Evolutionary conservation across 1,140 invertebrate genomes (phyloP).

Genomic region (Tribolium madens): DNA sequence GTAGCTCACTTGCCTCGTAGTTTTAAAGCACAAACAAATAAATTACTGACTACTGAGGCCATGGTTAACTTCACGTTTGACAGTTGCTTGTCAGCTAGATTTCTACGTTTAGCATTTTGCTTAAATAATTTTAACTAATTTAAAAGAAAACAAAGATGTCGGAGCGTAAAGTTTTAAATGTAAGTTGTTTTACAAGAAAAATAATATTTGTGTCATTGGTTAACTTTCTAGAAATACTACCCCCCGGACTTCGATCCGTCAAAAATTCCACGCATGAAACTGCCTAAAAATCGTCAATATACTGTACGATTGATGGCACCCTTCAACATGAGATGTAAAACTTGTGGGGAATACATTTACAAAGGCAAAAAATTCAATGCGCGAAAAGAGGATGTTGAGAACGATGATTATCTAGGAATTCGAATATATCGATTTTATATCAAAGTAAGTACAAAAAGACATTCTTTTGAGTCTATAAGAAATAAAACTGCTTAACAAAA

Average conservation of each 20-base stretch:
- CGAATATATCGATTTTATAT: conserved; percentile 97
- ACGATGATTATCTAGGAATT: conserved; percentile 97
- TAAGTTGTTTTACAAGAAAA: conserved; percentile 70
- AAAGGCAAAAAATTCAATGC: conserved; percentile 99
- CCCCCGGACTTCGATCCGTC: conserved; percentile 99
- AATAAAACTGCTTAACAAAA: too few relatives aligned
- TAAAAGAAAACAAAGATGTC: conserved; percentile 74
- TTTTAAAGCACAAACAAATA: not conserved
- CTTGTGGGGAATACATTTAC: conserved; percentile 99
- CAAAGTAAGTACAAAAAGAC: conserved; percentile 68
- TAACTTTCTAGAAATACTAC: conserved; percentile 94
- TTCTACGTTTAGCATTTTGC: too few relatives aligned
- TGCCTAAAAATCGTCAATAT: conserved; percentile 96
- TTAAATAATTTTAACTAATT: not conserved
- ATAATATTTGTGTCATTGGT: conserved; percentile 46
- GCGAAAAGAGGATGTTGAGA: conserved; percentile 98
- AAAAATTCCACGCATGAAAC: conserved; percentile 97
- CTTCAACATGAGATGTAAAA: conserved; percentile 98
- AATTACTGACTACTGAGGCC: not conserved
- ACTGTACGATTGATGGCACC: conserved; percentile 98
- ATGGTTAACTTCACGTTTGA: not conserved
- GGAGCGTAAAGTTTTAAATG: conserved; percentile 92
- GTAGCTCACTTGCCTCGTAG: conserved; percentile 1
- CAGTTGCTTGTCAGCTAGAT: not conserved
- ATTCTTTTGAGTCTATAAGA: not conserved